Conservation (phyloP, 2,888 invertebrate species). For the Phyllotreta striolata region DNA sequence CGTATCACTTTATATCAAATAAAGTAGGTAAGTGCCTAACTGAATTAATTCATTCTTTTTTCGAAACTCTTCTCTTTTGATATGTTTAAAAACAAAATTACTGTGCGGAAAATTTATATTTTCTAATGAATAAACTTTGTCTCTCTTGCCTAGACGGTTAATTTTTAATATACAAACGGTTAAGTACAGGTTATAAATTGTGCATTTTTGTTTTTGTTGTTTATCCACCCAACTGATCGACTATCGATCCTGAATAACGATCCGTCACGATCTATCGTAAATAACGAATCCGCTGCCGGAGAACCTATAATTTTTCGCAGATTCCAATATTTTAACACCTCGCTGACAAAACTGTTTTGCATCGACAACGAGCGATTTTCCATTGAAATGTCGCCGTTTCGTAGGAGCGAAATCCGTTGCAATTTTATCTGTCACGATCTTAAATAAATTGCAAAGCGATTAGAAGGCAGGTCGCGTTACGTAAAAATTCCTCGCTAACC, state of each 20-base stretch:
- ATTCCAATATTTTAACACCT: slow-evolving; percentile 12
- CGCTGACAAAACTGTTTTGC: slow-evolving; percentile 8
- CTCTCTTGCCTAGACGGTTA: too few relatives aligned
- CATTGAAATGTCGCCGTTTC: slow-evolving; percentile 5
- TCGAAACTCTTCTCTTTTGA: too few relatives aligned
- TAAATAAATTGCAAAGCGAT: slow-evolving; percentile 28
- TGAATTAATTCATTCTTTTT: too few relatives aligned
- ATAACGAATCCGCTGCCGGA: background rate
- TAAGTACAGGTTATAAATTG: too few relatives aligned
- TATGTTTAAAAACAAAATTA: too few relatives aligned
- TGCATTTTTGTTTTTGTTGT: too few relatives aligned
- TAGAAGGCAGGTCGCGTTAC: slow-evolving; percentile 31
- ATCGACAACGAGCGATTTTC: slow-evolving; percentile 3
- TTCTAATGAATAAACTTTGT: too few relatives aligned
- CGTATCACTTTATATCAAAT: too few relatives aligned
- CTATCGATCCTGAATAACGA: slow-evolving; percentile 2
- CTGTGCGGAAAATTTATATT: too few relatives aligned
- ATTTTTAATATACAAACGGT: too few relatives aligned
- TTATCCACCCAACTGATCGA: background rate
- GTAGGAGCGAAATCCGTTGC: slow-evolving; percentile 17
- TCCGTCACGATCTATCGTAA: background rate
- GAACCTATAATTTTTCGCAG: background rate
- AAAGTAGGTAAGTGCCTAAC: too few relatives aligned
- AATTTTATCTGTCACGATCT: slow-evolving; percentile 32
- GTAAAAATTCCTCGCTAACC: slow-evolving; percentile 35